Base-by-base conservation (phyloP, 1,140 invertebrate species). In the Zaprionus capensis region DNA sequence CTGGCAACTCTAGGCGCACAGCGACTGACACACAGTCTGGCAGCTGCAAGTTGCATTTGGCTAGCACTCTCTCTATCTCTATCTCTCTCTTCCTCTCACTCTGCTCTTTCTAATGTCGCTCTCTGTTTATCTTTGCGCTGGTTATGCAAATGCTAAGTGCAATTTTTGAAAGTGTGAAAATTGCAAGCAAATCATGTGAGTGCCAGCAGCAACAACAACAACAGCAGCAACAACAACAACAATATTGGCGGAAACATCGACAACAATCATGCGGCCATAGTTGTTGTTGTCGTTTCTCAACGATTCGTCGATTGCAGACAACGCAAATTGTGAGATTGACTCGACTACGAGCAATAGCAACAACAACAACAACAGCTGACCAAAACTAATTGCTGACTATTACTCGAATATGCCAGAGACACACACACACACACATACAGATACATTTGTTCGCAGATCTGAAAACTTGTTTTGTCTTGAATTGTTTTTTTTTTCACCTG, bases 151-250 rank as follows among this genome's bases (percentile, higher is more conserved):
- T 80, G 75, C 71, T 15, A 71, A 83, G 71, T 67, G 63, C 68
- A 67, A 66, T 66, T 65, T 46, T 36, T 49, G 66, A 72, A 63
- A 78, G 67, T 34, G 57, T 81, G 57, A 81, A 68, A 80, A 77
- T 31, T 31, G 59, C 46, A 68, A 78, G 67, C 59, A 63, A 80
- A 80, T 87, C 76, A 86, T 87, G 72, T 86, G 80, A 86, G 80
- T 63, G 80, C 38, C 80, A 86, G 53, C 53, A 46, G 46, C 38
- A 80, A 24, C 44, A 61, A 20, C 58, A 61, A 36, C 41, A 75
- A 28, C 14, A 61, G 64, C 38, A 62, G 56, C 56, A 26, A 79
- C 7, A 28, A 7, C 26, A 28, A 1, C 26, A 31, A 64, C 55
- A 73, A 69, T 68, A 26, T 15, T 22, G 51, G 57, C 41, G 61